These are phyloP conservation scores for Bovichtus variegatus DNA, from an alignment of 2,797 vertebrate genomes.

Conservation along the genomic window DNA sequence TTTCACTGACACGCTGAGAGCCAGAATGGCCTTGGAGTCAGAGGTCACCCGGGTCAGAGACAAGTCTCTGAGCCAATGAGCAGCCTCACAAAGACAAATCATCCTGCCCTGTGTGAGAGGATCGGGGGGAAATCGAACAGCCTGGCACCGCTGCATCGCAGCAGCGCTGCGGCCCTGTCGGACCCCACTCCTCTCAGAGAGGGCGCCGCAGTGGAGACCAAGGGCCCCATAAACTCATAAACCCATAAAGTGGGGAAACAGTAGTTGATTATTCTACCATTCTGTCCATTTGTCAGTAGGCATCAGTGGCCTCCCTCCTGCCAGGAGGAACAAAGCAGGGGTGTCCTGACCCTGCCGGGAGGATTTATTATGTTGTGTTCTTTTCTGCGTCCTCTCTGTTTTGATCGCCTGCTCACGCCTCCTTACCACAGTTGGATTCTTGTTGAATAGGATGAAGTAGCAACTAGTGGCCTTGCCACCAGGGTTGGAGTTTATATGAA, in stretches of 20 bases:
- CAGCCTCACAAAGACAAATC: conserved; percentile 55
- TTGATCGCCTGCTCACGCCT: conserved; percentile 43
- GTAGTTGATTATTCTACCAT: conserved; percentile 76
- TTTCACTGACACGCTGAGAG: conserved; percentile 71
- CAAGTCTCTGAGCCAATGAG: conserved; percentile 44
- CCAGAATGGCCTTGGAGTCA: conserved; percentile 58
- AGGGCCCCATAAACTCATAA: conserved; percentile 71
- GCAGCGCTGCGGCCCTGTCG: neutral
- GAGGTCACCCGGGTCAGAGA: conserved; percentile 67
- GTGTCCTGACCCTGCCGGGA: conserved; percentile 68
- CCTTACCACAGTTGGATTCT: conserved; percentile 44
- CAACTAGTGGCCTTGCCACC: conserved; percentile 65
- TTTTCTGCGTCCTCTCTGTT: conserved; percentile 51
- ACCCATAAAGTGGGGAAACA: conserved; percentile 73
- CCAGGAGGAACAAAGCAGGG: conserved; percentile 73
- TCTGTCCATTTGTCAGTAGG: conserved; percentile 76
- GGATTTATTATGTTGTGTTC: conserved; percentile 71
- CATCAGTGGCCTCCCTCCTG: conserved; percentile 73
- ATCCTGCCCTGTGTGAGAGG: conserved; percentile 40
- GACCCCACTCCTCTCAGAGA: conserved; percentile 41
- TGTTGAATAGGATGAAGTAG: conserved; percentile 40
- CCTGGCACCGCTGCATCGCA: conserved; percentile 28
- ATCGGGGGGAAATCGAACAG: neutral
- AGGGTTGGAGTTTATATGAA: conserved; percentile 66
- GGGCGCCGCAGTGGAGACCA: conserved; percentile 21